Percentiles rank a stretch among this genome's conserved stretches.
phyloP scores from a whole-genome alignment of 1,140 invertebrate genomes.

The Onthophagus taurus region DNA sequence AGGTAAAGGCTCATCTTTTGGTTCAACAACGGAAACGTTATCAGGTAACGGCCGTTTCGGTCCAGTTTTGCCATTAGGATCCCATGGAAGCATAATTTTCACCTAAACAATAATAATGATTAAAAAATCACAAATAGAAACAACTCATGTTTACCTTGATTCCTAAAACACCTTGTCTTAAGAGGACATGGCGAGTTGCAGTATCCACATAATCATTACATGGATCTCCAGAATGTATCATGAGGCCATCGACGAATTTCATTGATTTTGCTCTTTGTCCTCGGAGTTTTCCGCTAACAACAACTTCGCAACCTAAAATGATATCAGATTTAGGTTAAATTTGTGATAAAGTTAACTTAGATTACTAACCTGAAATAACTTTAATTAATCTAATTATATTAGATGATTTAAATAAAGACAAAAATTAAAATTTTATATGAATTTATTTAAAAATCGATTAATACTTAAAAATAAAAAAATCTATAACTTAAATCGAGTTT shows the following conservation, averaged over 20 bases:
- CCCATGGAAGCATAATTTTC: conserved; percentile 99
- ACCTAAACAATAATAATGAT: conserved; percentile 44
- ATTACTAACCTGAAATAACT: too few relatives aligned
- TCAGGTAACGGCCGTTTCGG: conserved; percentile 96
- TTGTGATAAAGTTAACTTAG: too few relatives aligned
- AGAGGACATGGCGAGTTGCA: conserved; percentile 93
- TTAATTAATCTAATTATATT: too few relatives aligned
- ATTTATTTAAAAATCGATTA: too few relatives aligned
- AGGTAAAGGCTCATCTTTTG: conserved; percentile 73
- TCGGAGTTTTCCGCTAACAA: conserved; percentile 96
- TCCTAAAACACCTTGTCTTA: conserved; percentile 85
- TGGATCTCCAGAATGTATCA: conserved; percentile 99
- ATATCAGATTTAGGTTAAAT: too few relatives aligned
- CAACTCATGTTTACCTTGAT: conserved; percentile 55
- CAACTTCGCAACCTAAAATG: conserved; percentile 80
- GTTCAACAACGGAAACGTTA: conserved; percentile 90
- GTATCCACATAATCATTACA: conserved; percentile 97
- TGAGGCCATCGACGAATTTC: conserved; percentile 99
- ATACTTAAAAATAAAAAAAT: too few relatives aligned
- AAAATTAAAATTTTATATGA: too few relatives aligned
- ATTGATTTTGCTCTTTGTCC: conserved; percentile 99
- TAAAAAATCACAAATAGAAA: not conserved
- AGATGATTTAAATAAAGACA: too few relatives aligned
- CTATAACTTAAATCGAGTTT: conserved; percentile 42
- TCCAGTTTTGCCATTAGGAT: conserved; percentile 92